Percentiles rank a stretch among this genome's conserved stretches.
These are phyloP conservation scores for Tetramorium bicarinatum DNA, from an alignment of 2,888 invertebrate species.

Conservation along the genomic window DNA sequence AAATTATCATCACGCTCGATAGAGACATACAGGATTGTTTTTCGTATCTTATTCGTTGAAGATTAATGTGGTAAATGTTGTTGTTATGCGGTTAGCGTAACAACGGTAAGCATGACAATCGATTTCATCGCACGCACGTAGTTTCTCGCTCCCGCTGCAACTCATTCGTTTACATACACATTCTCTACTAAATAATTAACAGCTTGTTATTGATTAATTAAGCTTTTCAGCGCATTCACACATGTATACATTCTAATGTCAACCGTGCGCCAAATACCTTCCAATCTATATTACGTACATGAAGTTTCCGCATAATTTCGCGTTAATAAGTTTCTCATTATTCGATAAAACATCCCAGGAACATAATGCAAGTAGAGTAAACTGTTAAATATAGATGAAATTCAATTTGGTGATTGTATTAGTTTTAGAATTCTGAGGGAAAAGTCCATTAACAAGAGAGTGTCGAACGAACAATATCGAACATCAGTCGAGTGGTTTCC, in stretches of 20 bases:
- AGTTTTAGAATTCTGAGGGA: slow-evolving; percentile 70
- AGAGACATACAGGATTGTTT: slow-evolving; percentile 1
- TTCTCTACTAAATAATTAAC: slow-evolving; percentile 73
- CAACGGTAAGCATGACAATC: slow-evolving; percentile 65
- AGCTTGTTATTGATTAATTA: slow-evolving; percentile 78
- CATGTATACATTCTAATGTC: slow-evolving; percentile 18
- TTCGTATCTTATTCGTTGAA: slow-evolving; percentile 43
- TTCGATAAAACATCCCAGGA: slow-evolving; percentile 26
- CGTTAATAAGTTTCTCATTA: slow-evolving; percentile 36
- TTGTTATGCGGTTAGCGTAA: slow-evolving; percentile 61
- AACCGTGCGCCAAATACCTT: slow-evolving; percentile 13
- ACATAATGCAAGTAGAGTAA: slow-evolving; percentile 11
- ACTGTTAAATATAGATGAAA: slow-evolving; percentile 38
- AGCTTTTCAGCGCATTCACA: slow-evolving; percentile 66
- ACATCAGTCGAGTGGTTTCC: slow-evolving; percentile 62
- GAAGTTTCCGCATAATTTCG: slow-evolving; percentile 22
- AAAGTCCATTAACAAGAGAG: slow-evolving; percentile 68
- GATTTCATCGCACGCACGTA: slow-evolving; percentile 68
- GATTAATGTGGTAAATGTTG: slow-evolving; percentile 37
- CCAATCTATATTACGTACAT: neutral
- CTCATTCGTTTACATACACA: slow-evolving; percentile 51
- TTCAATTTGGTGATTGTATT: slow-evolving; percentile 65
- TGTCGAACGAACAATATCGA: slow-evolving; percentile 41
- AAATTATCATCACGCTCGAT: neutral
- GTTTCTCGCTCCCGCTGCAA: slow-evolving; percentile 7